Evolutionary conservation across 2,888 invertebrate genomes (phyloP).

Genomic region (Metalampra italica): DNA sequence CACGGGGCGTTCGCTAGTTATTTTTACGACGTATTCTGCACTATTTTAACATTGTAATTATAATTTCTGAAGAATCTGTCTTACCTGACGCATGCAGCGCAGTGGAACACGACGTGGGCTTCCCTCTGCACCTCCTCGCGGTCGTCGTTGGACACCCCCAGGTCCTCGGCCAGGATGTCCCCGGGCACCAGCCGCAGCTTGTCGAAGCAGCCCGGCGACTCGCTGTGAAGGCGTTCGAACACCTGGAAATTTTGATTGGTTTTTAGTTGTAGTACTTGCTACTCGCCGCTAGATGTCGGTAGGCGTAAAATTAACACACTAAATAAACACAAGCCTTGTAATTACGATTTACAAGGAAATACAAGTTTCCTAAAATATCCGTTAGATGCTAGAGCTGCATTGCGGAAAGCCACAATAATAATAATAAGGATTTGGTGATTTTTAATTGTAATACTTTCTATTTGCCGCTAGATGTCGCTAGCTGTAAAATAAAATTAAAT

Average conservation of each 20-base stretch:
- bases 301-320: too few species aligned
- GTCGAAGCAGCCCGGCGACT: conserved; percentile 74
- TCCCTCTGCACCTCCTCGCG: conserved; percentile 78
- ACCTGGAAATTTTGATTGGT: conserved; percentile 46
- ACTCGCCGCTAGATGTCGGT: too few species aligned
- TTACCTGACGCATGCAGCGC: conserved; percentile 89
- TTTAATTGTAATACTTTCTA: neutral
- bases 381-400: too few species aligned
- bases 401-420: too few species aligned
- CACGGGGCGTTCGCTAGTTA: too few species aligned
- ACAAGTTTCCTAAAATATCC: too few species aligned
- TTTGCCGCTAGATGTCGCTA: too few species aligned
- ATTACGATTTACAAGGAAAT: too few species aligned
- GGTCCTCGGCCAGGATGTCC: conserved; percentile 79
- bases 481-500: too few species aligned
- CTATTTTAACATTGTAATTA: too few species aligned
- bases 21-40: too few species aligned
- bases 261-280: neutral
- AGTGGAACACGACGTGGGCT: conserved; percentile 87
- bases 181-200: conserved; percentile 84
- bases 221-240: conserved; percentile 75
- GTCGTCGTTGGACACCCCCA: conserved; percentile 79
- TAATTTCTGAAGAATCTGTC: neutral
- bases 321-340: too few species aligned
- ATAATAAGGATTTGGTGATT: neutral